Percentiles rank a stretch among this genome's conserved stretches.
Evolutionary conservation across 2,888 invertebrate species (phyloP).

Genomic region (Allygus modestus): DNA sequence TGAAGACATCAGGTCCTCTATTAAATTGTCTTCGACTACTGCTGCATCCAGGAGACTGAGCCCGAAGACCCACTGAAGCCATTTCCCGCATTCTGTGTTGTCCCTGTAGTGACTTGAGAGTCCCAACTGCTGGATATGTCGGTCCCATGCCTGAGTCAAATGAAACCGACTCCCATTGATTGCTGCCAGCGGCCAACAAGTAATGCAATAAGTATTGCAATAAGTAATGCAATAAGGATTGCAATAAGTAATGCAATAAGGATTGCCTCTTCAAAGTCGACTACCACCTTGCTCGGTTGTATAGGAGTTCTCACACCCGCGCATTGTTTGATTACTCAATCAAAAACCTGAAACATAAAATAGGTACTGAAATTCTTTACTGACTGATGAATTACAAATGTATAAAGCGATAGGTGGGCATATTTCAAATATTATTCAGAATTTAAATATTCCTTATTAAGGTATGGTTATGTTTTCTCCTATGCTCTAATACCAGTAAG

Average conservation of each 20-base stretch:
- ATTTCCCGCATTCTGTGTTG: slow-evolving; percentile 37
- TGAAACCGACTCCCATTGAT: slow-evolving; percentile 58
- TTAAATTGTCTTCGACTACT: slow-evolving; percentile 55
- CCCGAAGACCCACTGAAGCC: slow-evolving; percentile 42
- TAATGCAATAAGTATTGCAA: no score
- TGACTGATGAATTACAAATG: no score
- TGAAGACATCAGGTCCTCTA: no score
- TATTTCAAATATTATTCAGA: no score
- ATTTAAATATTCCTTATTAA: no score
- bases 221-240: slow-evolving; percentile 54
- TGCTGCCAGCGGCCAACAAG: slow-evolving; percentile 39
- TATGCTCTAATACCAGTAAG: no score
- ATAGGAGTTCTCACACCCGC: background rate
- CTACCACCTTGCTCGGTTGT: background rate
- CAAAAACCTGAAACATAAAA: slow-evolving; percentile 8
- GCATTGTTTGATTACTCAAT: background rate
- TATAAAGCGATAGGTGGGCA: no score
- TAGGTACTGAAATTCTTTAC: no score
- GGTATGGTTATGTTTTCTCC: no score
- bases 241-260: slow-evolving; percentile 58
- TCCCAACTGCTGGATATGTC: slow-evolving; percentile 39
- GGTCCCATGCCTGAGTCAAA: slow-evolving; percentile 56
- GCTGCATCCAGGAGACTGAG: slow-evolving; percentile 29
- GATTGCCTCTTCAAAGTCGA: slow-evolving; percentile 59
- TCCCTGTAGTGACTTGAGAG: background rate